Evolutionary conservation across 1,140 invertebrate species (phyloP).

Genomic region (Macrosteles quadrilineatus): DNA sequence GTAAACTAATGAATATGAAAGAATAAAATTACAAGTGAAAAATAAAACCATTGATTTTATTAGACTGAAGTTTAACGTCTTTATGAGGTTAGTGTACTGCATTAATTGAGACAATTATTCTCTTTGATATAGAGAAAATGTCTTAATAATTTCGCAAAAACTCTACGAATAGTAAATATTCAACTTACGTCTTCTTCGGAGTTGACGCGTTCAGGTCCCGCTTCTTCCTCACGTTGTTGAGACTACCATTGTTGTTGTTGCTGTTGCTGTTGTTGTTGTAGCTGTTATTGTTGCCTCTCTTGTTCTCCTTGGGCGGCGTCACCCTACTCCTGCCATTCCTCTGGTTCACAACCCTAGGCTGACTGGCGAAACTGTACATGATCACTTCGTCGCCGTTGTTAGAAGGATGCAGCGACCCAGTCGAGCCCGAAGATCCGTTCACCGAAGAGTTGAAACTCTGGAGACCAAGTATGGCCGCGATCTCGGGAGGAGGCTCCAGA

Average conservation of each 20-base stretch:
- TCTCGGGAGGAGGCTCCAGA: conserved; percentile 71
- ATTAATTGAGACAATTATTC: no score
- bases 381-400: conserved; percentile 51
- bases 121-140: no score
- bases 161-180: no score
- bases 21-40: no score
- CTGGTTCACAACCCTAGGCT: conserved; percentile 55
- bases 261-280: conserved; percentile 35
- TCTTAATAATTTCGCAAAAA: no score
- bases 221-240: neutral
- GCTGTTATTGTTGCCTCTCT: conserved; percentile 28
- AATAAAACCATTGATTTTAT: no score
- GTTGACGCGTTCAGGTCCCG: conserved; percentile 12
- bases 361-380: conserved; percentile 61
- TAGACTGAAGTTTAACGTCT: no score
- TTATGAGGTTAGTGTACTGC: no score
- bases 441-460: conserved; percentile 49
- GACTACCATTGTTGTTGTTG: conserved; percentile 29
- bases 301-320: conserved; percentile 17
- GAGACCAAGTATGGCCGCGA: conserved; percentile 64
- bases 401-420: conserved; percentile 46
- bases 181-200: conserved; percentile 23
- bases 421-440: conserved; percentile 39
- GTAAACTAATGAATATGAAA: no score
- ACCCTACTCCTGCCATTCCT: conserved; percentile 11